A percentile compares a stretch with the other conserved stretches of the same genome.
These are phyloP conservation scores for Stegophylla sp. DNA, from an alignment of 2,888 invertebrate species.

Conservation along the genomic window DNA sequence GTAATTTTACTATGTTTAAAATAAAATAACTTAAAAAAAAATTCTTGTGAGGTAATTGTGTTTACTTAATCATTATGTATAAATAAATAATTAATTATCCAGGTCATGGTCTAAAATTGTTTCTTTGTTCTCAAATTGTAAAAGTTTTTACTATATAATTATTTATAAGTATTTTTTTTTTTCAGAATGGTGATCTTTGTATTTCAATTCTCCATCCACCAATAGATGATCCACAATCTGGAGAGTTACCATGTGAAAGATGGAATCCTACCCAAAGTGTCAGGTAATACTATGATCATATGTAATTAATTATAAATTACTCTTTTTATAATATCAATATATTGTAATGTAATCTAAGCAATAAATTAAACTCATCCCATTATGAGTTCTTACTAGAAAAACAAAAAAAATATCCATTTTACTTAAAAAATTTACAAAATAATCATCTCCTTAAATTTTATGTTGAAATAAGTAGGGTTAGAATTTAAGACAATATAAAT, in stretches of 20 bases:
- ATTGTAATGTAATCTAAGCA: too few species aligned
- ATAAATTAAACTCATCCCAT: too few species aligned
- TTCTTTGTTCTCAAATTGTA: background rate
- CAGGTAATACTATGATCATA: too few species aligned
- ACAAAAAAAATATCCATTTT: too few species aligned
- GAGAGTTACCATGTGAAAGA: constrained; percentile 97
- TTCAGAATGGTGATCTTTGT: constrained; percentile 96
- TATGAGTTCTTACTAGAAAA: too few species aligned
- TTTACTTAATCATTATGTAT: constrained; percentile 9
- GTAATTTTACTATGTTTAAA: too few species aligned
- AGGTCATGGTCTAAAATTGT: constrained; percentile 25
- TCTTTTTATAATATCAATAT: too few species aligned
- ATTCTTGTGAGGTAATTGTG: background rate
- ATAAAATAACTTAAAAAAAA: background rate
- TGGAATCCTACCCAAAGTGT: constrained; percentile 99
- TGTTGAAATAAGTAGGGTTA: too few species aligned
- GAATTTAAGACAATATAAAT: too few species aligned
- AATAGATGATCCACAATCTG: constrained; percentile 98
- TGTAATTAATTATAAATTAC: too few species aligned
- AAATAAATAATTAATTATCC: constrained; percentile 2
- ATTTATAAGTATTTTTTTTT: constrained; percentile 61
- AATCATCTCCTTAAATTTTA: too few species aligned
- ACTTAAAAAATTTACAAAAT: too few species aligned
- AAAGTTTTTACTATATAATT: constrained; percentile 10
- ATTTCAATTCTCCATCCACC: constrained; percentile 99